Evolutionary conservation across 2,113 vertebrate species (phyloP).

Genomic region (Cynopterus brachyotis): DNA sequence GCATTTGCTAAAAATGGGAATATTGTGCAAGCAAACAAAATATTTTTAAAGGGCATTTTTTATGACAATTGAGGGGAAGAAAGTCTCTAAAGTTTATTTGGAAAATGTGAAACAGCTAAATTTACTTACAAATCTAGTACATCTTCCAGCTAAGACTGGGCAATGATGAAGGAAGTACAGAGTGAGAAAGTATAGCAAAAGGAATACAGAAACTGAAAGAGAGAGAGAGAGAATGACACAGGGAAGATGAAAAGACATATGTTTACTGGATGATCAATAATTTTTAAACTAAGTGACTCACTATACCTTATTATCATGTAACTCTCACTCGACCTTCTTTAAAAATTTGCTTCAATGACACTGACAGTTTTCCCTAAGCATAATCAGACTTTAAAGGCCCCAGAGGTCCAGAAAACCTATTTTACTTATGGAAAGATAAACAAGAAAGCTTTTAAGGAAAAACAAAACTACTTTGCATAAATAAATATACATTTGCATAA

Average conservation of each 20-base stretch:
- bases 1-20: conserved; percentile 46
- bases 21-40: conserved; percentile 47
- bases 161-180: neutral
- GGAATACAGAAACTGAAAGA: neutral
- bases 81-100: conserved; percentile 57
- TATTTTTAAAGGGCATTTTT: conserved; percentile 61
- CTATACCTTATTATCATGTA: neutral
- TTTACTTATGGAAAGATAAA: neutral
- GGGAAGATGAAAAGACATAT: neutral
- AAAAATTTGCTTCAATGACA: neutral
- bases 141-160: neutral
- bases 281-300: neutral
- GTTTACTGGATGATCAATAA: neutral
- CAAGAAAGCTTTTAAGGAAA: neutral
- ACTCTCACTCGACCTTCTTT: neutral
- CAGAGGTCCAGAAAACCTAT: neutral
- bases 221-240: neutral
- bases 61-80: conserved; percentile 35
- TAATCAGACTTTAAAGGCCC: neutral
- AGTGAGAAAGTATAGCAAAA: neutral
- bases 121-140: conserved; percentile 13
- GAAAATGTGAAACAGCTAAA: conserved; percentile 56
- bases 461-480: neutral
- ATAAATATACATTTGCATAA: neutral
- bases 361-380: neutral